Evolutionary conservation across 2,888 invertebrate genomes (phyloP), one percentile per base, ranked within the genome.

Genomic region (Himalopsyche anomala): DNA sequence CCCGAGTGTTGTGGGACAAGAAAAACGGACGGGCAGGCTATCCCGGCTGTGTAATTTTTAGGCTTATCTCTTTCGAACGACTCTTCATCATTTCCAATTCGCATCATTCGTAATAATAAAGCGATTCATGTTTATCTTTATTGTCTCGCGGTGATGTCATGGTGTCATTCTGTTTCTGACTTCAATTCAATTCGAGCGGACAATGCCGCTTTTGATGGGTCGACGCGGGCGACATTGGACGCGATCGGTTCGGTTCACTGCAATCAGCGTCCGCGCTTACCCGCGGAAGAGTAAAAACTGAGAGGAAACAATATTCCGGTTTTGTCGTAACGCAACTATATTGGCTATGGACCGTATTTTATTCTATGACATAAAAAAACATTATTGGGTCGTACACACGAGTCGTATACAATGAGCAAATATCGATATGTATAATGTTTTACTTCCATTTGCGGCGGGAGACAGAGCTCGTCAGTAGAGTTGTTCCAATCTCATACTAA

Each of bases 201-300:
- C 74, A 74, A 36, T 74, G 74, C 74, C 12, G 74, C 74, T 74
- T 12, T 28, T 36, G 36, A 74, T 74, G 74, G 19, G 74, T 38
- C 74, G 74, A 38, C 74, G 74, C 38, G 12, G 36, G 74, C 38
- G 74, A 74, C 74, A 74, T 74, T 74, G 28, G 74, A 15, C 74
- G 36, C 36, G 36, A 74, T 74, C 36, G 74, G 74, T 74, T 74
- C 74, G 74, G 38, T 74, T 74, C 74, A 74, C 74, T 74, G 74
- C 74, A 74, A 74, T 74, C 12, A 38, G 36, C 36, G 74, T 1
- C 74, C 74, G 74, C 15, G 28, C 74, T 36, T 74, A 28, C 38
- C 12, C 74, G 15, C 74, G 74, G 51, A 51, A 51, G 51, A 51
- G 51, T 51, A 51, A 51, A 51, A 51, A 51, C 15, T 15, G 51